These are phyloP conservation scores for Phalacrocorax aristotelis DNA, from an alignment of 2,113 vertebrate species.

Conservation along the genomic window DNA sequence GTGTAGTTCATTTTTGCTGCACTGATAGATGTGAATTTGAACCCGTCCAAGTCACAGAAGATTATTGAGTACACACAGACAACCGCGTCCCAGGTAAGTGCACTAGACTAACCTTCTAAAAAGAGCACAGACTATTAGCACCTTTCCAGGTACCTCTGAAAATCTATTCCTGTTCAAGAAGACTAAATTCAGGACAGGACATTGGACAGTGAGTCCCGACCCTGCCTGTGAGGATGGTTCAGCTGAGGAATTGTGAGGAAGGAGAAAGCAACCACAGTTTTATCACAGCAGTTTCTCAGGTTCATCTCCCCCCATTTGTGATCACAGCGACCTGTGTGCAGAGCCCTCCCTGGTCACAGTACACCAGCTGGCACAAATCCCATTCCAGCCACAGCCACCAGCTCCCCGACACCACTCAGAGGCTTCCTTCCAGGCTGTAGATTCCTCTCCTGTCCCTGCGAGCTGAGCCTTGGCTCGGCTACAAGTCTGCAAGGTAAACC, in stretches of 20 bases:
- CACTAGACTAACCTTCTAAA: background rate
- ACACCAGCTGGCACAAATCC: background rate
- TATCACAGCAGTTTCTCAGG: background rate
- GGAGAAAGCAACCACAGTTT: background rate
- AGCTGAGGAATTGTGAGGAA: background rate
- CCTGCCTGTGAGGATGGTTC: background rate
- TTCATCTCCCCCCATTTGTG: background rate
- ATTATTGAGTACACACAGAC: background rate
- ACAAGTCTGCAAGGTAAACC: background rate
- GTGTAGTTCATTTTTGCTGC: background rate
- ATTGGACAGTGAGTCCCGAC: background rate
- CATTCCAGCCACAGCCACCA: background rate
- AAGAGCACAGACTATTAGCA: background rate
- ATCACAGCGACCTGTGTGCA: background rate
- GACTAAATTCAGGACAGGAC: background rate
- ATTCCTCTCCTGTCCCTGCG: fast-evolving
- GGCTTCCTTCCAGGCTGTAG: background rate
- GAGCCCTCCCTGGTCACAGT: background rate
- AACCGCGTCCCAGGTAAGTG: background rate
- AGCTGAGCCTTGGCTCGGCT: background rate
- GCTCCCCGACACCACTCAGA: background rate
- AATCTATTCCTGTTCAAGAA: background rate
- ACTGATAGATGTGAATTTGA: background rate
- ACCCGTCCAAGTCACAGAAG: background rate
- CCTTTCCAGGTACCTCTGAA: background rate